Evolutionary conservation across 2,113 vertebrate genomes (phyloP), one percentile per base, ranked within the genome.

Genomic region (Eolophus roseicapilla): DNA sequence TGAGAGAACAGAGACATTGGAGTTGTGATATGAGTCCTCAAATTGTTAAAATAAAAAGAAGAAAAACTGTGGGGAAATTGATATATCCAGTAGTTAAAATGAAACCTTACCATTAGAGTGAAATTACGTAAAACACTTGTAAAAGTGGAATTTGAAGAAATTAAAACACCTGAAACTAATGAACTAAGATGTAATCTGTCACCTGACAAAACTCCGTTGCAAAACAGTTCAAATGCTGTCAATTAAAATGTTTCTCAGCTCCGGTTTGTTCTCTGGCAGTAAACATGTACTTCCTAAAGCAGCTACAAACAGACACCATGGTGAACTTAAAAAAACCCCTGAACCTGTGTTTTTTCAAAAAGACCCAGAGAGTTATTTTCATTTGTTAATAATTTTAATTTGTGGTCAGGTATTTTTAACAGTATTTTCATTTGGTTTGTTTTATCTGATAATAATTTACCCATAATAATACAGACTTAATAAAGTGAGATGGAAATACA

Each of bases 1-100:
- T 96, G 91, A 91, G 83, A 89, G 93, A 97, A 97, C 89, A 96
- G 96, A 95, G 75, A 53, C 27, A 82, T 96, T 95, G 0, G 10
- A 96, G 62, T 96, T 96, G 50, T 92, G 80, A 94, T 96, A 71
- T 1, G 4, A 93, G 50, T 92, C 69, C 86, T 97, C 83, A 95
- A 93, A 89, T 92, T 89, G 80, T 93, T 95, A 76, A 96, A 94
- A 95, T 81, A 77, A 50, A 86, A 92, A 86, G 79, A 92, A 90
- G 33, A 90, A 97, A 96, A 96, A 62, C 75, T 93, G 49, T 86
- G 86, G 69, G 95, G 90, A 94, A 96, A 93, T 62, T 76, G 67
- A 64, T 82, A 41, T 62, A 79, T 86, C 28, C 12, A 71, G n/a
- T 78, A 82, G 62, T 80, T 95, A 50, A 93, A 95, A 92, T 59